phyloP scores from a whole-genome alignment of 1,140 invertebrate genomes.

The Manduca sexta region DNA sequence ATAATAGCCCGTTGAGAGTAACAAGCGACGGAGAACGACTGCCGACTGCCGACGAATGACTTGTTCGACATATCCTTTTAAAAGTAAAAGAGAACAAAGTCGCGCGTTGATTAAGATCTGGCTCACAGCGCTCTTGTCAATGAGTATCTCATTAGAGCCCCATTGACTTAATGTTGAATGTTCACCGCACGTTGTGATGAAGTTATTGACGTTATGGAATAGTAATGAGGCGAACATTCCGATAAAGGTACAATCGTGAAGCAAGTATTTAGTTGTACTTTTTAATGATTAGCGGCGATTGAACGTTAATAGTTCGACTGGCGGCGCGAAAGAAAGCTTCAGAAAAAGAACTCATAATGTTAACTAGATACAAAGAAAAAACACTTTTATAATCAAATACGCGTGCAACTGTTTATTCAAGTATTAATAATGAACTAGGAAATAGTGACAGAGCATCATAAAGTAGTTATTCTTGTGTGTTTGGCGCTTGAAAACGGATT shows the following conservation, averaged over 20 bases:
- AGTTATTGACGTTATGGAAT: slow-evolving; percentile 25
- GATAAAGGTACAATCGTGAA: slow-evolving; percentile 4
- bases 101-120: slow-evolving; percentile 30
- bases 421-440: slow-evolving; percentile 30
- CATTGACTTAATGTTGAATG: slow-evolving; percentile 28
- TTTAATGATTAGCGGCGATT: slow-evolving; percentile 11
- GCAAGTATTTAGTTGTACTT: slow-evolving; percentile 18
- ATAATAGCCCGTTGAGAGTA: slow-evolving; percentile 50
- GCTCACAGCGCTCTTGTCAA: slow-evolving; percentile 27
- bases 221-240: slow-evolving; percentile 24
- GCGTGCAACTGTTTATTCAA: too few species aligned
- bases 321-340: not conserved
- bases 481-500: slow-evolving; percentile 29
- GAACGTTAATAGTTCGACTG: not conserved
- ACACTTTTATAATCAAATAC: too few species aligned
- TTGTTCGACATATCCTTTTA: slow-evolving; percentile 27
- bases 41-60: slow-evolving; percentile 29
- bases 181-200: slow-evolving; percentile 19
- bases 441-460: slow-evolving; percentile 11
- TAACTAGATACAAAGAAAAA: too few species aligned
- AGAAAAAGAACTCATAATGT: not conserved
- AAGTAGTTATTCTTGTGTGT: slow-evolving; percentile 19
- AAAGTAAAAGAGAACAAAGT: slow-evolving; percentile 43
- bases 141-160: slow-evolving; percentile 48
- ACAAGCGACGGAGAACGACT: slow-evolving; percentile 45